Conservation (phyloP, 2,113 vertebrate species). For the Lepisosteus osseus region DNA sequence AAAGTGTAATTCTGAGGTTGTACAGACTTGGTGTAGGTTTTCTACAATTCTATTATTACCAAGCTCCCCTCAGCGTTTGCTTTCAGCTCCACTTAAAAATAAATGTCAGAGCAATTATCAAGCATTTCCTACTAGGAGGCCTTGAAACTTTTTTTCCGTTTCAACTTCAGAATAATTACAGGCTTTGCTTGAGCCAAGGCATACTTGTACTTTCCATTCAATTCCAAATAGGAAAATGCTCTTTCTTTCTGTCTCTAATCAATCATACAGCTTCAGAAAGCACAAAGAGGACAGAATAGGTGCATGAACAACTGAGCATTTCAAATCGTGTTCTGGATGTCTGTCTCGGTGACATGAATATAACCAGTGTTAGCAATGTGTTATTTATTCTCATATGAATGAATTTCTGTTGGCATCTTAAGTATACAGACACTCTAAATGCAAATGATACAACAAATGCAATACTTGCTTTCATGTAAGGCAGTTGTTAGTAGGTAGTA, state of each 20-base stretch:
- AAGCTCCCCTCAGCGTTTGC: background rate
- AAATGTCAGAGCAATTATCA: conserved; percentile 48
- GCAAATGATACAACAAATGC: too few relatives aligned
- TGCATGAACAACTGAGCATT: too few relatives aligned
- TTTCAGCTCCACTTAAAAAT: conserved; percentile 24
- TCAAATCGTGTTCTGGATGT: too few relatives aligned
- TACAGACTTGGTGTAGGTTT: background rate
- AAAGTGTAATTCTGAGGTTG: background rate
- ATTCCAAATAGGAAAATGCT: conserved; percentile 55
- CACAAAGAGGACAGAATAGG: too few relatives aligned
- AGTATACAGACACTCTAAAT: too few relatives aligned
- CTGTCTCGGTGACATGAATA: too few relatives aligned
- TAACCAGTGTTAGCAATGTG: too few relatives aligned
- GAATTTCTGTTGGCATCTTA: too few relatives aligned
- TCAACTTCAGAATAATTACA: conserved; percentile 45
- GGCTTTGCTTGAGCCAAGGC: conserved; percentile 45
- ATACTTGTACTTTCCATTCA: conserved; percentile 53
- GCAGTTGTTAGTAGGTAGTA: too few relatives aligned
- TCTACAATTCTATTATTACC: conserved; percentile 4
- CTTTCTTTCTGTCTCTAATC: conserved; percentile 42
- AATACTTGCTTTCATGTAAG: too few relatives aligned
- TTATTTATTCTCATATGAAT: too few relatives aligned
- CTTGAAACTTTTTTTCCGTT: conserved; percentile 48
- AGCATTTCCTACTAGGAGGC: conserved; percentile 40
- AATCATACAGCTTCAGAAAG: conserved; percentile 2